Percentiles rank a stretch among this genome's conserved stretches.
phyloP scores from a whole-genome alignment of 2,888 invertebrate species.

The Agrochola lychnidis region DNA sequence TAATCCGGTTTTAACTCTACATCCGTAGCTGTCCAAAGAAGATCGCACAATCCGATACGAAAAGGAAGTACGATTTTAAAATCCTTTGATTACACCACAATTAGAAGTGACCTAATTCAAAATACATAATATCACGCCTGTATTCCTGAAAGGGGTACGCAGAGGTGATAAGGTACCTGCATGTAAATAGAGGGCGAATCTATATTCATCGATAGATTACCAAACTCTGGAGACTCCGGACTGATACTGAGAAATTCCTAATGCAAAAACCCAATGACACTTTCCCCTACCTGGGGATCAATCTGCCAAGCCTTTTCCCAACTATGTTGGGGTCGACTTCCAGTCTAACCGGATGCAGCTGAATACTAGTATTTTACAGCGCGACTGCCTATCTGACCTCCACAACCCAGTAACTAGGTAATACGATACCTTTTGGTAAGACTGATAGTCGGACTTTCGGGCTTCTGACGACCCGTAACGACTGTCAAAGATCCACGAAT shows the following conservation, averaged over 20 bases:
- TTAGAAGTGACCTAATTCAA: background rate
- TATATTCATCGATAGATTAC: background rate
- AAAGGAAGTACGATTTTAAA: conserved; percentile 24
- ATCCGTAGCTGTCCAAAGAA: conserved; percentile 17
- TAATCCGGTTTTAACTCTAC: conserved; percentile 7
- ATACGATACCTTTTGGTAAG: no score
- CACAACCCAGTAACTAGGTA: no score
- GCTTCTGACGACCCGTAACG: no score
- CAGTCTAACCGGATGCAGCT: no score
- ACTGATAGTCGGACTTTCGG: no score
- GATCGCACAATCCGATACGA: conserved; percentile 2
- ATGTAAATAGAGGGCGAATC: background rate
- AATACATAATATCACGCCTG: background rate
- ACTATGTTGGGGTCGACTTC: no score
- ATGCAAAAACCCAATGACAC: background rate
- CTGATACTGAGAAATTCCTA: background rate
- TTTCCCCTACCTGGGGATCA: no score
- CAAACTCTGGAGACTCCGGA: background rate
- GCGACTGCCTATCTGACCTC: no score
- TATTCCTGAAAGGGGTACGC: background rate
- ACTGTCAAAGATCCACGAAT: no score
- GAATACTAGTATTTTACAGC: no score
- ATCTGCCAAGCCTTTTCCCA: no score
- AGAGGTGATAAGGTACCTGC: background rate
- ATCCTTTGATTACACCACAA: conserved; percentile 1